phyloP scores from a whole-genome alignment of 2,113 vertebrate species.

The Calidris pugnax region DNA sequence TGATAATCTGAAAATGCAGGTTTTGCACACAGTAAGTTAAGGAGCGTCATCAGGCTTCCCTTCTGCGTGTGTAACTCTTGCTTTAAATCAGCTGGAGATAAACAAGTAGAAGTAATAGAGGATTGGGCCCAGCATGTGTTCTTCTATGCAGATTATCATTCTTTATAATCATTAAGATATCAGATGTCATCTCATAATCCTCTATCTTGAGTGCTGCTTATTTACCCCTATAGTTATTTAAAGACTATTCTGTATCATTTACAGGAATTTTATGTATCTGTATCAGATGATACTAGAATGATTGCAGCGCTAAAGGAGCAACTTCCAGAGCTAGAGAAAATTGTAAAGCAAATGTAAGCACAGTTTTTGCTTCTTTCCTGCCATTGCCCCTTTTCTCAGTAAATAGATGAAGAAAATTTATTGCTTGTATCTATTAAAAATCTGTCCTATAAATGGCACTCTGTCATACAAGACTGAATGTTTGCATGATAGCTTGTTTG shows the following conservation, averaged over 20 bases:
- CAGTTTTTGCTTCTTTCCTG: neutral
- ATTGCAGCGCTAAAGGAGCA: conserved; percentile 88
- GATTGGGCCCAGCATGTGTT: conserved; percentile 36
- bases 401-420: neutral
- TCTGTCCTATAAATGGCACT: neutral
- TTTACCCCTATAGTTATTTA: conserved; percentile 50
- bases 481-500: neutral
- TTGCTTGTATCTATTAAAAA: neutral
- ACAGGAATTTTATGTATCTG: conserved; percentile 91
- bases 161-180: conserved; percentile 15
- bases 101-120: conserved; percentile 36
- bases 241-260: conserved; percentile 70
- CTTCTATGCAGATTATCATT: conserved; percentile 14
- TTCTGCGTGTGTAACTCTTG: neutral
- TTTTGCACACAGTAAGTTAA: neutral
- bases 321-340: conserved; percentile 87
- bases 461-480: neutral
- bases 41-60: neutral
- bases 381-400: neutral
- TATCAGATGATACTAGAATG: conserved; percentile 88
- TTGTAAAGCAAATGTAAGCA: conserved; percentile 91
- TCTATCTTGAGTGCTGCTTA: conserved; percentile 3
- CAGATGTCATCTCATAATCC: neutral
- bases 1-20: neutral
- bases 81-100: conserved; percentile 49